These are phyloP conservation scores for Australoheros scitulus DNA, from an alignment of 2,113 vertebrate genomes.

Conservation along the genomic window DNA sequence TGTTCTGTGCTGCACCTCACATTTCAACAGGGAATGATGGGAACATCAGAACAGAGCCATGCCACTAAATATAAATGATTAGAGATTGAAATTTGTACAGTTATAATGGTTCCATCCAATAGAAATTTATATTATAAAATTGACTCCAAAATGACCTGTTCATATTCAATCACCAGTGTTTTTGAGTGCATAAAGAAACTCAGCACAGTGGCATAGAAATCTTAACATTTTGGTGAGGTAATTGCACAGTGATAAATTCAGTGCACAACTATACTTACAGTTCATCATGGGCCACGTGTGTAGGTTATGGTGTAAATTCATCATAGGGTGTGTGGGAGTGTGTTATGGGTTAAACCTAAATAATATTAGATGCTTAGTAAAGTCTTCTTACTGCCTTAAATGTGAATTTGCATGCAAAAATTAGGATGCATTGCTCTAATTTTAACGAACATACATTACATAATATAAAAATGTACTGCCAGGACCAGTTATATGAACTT, in stretches of 20 bases:
- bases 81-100: not conserved
- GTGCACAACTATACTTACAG: not conserved
- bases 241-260: not conserved
- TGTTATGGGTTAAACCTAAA: not conserved
- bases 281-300: no score
- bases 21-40: not conserved
- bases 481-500: not conserved
- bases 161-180: not conserved
- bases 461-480: not conserved
- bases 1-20: not conserved
- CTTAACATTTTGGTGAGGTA: not conserved
- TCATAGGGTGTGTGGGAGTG: not conserved
- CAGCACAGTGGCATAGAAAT: not conserved
- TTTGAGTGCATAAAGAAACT: not conserved
- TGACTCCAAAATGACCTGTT: not conserved
- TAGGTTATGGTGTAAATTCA: no score
- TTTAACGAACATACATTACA: not conserved
- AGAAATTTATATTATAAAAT: not conserved
- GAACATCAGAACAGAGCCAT: not conserved
- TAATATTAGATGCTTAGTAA: not conserved
- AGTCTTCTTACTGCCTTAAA: not conserved
- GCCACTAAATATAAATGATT: not conserved
- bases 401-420: not conserved
- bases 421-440: not conserved
- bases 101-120: not conserved